Evolutionary conservation across 2,888 invertebrate species (phyloP).

Genomic region (Teinopalpus imperialis): DNA sequence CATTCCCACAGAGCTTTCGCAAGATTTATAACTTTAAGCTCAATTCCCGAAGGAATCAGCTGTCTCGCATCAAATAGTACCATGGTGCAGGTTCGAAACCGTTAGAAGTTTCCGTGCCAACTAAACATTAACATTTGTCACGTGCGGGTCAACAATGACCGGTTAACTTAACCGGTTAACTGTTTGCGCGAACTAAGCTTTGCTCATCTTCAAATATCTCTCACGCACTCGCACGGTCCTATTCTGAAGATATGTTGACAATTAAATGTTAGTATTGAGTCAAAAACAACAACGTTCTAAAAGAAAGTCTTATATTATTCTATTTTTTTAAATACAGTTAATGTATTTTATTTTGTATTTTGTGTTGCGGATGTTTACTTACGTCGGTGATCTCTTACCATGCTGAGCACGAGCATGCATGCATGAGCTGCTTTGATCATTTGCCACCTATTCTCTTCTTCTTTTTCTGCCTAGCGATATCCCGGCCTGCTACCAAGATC

Average conservation of each 20-base stretch:
- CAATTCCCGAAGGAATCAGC: slow-evolving; percentile 5
- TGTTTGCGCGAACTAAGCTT: slow-evolving; percentile 31
- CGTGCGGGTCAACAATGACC: slow-evolving; percentile 37
- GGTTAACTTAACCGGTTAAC: slow-evolving; percentile 35
- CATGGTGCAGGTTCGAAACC: slow-evolving; percentile 15
- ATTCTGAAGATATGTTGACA: slow-evolving; percentile 10
- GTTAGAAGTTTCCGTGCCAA: slow-evolving; percentile 39
- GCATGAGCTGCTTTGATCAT: too few species aligned
- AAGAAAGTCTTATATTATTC: too few species aligned
- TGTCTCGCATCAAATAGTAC: slow-evolving; percentile 13
- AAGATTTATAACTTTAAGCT: slow-evolving; percentile 11
- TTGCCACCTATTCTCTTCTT: too few species aligned
- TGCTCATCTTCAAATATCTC: slow-evolving; percentile 24
- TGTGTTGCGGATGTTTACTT: too few species aligned
- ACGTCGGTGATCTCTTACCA: too few species aligned
- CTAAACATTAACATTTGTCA: slow-evolving; percentile 45
- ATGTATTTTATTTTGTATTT: too few species aligned
- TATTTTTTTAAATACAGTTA: too few species aligned
- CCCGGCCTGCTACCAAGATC: too few species aligned
- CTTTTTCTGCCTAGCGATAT: too few species aligned
- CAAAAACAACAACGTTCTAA: not conserved
- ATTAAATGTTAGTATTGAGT: not conserved
- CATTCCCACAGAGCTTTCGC: slow-evolving; percentile 4
- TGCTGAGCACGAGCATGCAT: too few species aligned
- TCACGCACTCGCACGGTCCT: slow-evolving; percentile 19